Evolutionary conservation across 2,797 vertebrate species (phyloP).

Genomic region (Glossophaga mutica): DNA sequence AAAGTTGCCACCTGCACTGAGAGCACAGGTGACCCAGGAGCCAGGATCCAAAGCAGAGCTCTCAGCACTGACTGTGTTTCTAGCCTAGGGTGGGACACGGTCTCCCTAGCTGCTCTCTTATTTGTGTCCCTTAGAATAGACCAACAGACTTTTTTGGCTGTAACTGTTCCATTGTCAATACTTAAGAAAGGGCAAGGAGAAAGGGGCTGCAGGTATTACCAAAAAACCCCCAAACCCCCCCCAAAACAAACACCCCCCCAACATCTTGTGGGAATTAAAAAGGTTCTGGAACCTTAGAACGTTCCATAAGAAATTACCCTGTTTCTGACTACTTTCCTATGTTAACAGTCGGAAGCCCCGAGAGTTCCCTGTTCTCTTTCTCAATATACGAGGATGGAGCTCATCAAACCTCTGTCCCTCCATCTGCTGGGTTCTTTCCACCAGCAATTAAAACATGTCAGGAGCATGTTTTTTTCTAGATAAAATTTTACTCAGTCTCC

Average conservation of each 20-base stretch:
- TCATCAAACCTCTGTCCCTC: not conserved
- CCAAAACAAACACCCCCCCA: not conserved
- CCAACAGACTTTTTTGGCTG: not conserved
- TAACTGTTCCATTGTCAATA: not conserved
- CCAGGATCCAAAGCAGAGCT: not conserved
- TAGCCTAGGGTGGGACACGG: not conserved
- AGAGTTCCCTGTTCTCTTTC: not conserved
- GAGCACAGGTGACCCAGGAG: not conserved
- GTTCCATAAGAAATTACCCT: not conserved
- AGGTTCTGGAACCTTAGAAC: not conserved
- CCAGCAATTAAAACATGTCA: not conserved
- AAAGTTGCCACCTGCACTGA: not conserved
- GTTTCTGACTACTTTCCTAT: not conserved
- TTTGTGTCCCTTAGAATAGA: not conserved
- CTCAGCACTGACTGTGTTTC: not conserved
- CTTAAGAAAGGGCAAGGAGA: not conserved
- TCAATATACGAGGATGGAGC: not conserved
- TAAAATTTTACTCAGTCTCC: constrained; percentile 13
- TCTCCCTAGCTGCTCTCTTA: not conserved
- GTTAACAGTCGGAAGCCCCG: not conserved
- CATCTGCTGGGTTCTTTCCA: not conserved
- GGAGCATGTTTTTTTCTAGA: not conserved
- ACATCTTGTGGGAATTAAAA: not conserved
- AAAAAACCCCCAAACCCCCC: no score
- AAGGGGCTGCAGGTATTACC: not conserved